Evolutionary conservation across 2,888 invertebrate species (phyloP).

Genomic region (Nomada hirtipes): DNA sequence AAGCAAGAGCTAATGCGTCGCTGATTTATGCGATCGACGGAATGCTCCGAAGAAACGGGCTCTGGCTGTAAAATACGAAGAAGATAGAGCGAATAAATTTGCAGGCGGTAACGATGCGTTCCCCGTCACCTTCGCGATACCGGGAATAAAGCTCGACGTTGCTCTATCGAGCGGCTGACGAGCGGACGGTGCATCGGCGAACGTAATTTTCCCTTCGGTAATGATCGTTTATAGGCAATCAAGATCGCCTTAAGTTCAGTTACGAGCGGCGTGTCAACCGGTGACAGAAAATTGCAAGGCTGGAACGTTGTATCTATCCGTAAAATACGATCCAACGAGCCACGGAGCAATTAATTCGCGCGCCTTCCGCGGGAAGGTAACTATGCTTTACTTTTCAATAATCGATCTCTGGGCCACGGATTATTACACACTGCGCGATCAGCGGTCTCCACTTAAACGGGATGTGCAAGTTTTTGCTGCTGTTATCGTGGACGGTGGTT

Average conservation of each 20-base stretch:
- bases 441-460: conserved; percentile 12
- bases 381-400: conserved; percentile 10
- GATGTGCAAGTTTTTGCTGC: conserved; percentile 35
- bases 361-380: conserved; percentile 6
- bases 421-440: conserved; percentile 16
- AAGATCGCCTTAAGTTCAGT: conserved; percentile 59
- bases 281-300: conserved; percentile 62
- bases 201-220: conserved; percentile 66
- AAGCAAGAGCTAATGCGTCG: background rate
- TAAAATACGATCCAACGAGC: conserved; percentile 42
- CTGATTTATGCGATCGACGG: conserved; percentile 49
- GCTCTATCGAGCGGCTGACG: conserved; percentile 38
- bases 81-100: conserved; percentile 49
- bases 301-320: conserved; percentile 36
- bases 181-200: conserved; percentile 26
- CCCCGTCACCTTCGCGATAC: conserved; percentile 7
- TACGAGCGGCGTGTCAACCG: conserved; percentile 58
- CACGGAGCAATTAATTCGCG: conserved; percentile 49
- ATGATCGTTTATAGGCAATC: conserved; percentile 78
- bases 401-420: conserved; percentile 22
- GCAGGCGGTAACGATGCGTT: conserved; percentile 39
- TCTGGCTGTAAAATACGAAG: conserved; percentile 26
- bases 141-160: conserved; percentile 26
- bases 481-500: conserved; percentile 28
- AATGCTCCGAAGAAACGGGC: background rate